Base-by-base conservation (phyloP, 2,797 vertebrate species). In the Ficedula albicollis region DNA sequence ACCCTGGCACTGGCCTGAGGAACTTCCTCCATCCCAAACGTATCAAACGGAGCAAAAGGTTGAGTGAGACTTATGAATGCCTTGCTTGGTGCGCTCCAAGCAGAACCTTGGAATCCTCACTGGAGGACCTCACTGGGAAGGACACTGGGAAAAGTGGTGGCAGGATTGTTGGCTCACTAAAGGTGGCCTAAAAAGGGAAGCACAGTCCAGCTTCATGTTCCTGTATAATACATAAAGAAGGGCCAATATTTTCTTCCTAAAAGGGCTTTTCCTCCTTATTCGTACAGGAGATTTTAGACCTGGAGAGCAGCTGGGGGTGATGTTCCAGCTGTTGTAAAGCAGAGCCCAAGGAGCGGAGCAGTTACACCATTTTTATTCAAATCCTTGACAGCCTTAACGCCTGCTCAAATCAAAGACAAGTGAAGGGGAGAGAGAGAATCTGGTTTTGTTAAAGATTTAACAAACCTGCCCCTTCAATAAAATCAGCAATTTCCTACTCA, bases 51-150 rank as follows among this genome's bases (percentile, higher is more conserved):
- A 93, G 75, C 19, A 12, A 87, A 87, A 96, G 84, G 85, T 62
- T 96, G 92, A 90, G 89, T 48, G 70, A 90, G 87, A 94, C 84
- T 96, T 93, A 90, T 89, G 88, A 97, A 84, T n/a, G 73, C 89
- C 90, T 96, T 68, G 52, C 83, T 30, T 95, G 95, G 92, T 85
- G 73, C 91, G 85, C 90, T 96, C 85, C 84, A 92, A 88, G 95
- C 63, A 77, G 90, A 95, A 96, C 94, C 90, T 48, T 1, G 1
- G 91, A 41, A 39, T 13, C 38, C 38, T n/a, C n/a, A n/a, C n/a
- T 97, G 95, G 84, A 92, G 72, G 30, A 87, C 90, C 96, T 93
- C 89, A 64, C 89, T 2, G 17, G 69, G 84, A 97, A 96, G 89
- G 95, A 96, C 15, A 30, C 0, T 93, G 49, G 93, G 84, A 73